A percentile compares a stretch with the other conserved stretches of the same genome.
These are phyloP conservation scores for Drosophila parabipectinata DNA, from an alignment of 1,140 invertebrate species.

Conservation along the genomic window DNA sequence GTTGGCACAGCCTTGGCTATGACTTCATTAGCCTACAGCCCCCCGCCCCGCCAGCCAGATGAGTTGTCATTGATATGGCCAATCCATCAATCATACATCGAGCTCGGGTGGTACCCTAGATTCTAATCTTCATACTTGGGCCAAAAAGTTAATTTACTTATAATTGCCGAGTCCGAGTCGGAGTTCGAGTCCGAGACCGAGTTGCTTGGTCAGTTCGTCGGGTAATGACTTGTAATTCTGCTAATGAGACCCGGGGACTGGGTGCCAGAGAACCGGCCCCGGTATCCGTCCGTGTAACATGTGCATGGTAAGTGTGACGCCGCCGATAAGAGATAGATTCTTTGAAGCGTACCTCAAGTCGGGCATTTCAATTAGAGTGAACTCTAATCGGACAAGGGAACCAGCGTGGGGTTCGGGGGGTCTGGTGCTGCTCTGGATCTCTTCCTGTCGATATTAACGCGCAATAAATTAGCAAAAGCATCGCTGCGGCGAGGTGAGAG, in stretches of 20 bases:
- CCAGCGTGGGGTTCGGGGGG: not conserved
- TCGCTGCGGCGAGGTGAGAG: slow-evolving; percentile 61
- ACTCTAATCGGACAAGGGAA: not conserved
- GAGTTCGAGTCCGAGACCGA: slow-evolving; percentile 6
- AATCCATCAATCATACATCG: slow-evolving; percentile 79
- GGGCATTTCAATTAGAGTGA: slow-evolving; percentile 71
- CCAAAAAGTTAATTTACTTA: slow-evolving; percentile 83
- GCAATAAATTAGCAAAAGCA: slow-evolving; percentile 82
- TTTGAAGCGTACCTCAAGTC: slow-evolving; percentile 1
- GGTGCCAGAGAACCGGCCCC: slow-evolving; percentile 8
- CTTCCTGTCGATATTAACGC: slow-evolving; percentile 82
- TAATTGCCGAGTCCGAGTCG: slow-evolving; percentile 69
- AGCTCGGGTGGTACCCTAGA: slow-evolving; percentile 52
- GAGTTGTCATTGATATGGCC: slow-evolving; percentile 72
- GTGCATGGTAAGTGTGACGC: slow-evolving; percentile 63
- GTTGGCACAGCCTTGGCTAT: slow-evolving; percentile 20
- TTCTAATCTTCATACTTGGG: slow-evolving; percentile 65
- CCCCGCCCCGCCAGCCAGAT: slow-evolving; percentile 30
- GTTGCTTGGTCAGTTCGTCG: slow-evolving; percentile 41
- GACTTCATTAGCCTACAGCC: slow-evolving; percentile 46
- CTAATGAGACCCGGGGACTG: slow-evolving; percentile 66
- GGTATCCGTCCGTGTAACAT: slow-evolving; percentile 41
- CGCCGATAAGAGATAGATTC: slow-evolving; percentile 58
- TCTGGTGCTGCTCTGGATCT: slow-evolving; percentile 34
- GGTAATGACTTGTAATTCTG: slow-evolving; percentile 83